Conservation (phyloP, 2,113 vertebrate genomes). For the Halichoerus grypus region DNA sequence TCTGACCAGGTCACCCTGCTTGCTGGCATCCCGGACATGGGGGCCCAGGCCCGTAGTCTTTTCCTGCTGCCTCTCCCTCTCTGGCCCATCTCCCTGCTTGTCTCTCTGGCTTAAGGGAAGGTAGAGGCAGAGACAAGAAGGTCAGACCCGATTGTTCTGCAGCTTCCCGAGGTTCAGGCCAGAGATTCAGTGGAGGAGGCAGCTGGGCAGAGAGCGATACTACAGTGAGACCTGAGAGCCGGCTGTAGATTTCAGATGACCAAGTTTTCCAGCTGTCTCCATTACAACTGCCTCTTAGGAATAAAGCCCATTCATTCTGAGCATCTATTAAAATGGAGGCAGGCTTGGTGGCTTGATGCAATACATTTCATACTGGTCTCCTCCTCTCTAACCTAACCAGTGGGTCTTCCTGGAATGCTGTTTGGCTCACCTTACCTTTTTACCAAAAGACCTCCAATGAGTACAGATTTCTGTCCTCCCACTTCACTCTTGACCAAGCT, state of each 20-base stretch:
- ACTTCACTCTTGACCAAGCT: neutral
- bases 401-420: neutral
- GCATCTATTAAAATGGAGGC: neutral
- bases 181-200: neutral
- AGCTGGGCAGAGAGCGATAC: neutral
- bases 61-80: neutral
- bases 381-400: neutral
- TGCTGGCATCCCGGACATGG: neutral
- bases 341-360: neutral
- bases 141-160: neutral
- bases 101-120: neutral
- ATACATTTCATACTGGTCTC: neutral
- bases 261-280: neutral
- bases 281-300: neutral
- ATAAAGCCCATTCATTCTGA: neutral
- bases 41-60: neutral
- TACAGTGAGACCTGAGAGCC: neutral
- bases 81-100: neutral
- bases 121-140: neutral
- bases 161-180: neutral
- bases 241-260: slow-evolving; percentile 8
- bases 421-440: neutral
- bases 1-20: neutral
- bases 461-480: neutral
- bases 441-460: neutral